Conservation (phyloP, 2,797 vertebrate species). For the Coregonus ussuriensis region DNA sequence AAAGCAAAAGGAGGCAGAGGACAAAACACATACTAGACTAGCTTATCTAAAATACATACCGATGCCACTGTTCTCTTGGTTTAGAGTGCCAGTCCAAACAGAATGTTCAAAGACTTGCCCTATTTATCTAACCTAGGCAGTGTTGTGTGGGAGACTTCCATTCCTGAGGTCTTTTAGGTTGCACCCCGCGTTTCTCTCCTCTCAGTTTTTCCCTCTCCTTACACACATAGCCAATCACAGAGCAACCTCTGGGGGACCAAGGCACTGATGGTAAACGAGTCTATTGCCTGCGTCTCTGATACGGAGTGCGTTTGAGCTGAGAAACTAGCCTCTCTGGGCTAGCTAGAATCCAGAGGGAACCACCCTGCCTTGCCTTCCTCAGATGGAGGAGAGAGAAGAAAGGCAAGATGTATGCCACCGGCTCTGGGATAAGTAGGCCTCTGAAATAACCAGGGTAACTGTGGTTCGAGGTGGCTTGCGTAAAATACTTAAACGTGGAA, state of each 20-base stretch:
- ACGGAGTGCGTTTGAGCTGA: constrained; percentile 50
- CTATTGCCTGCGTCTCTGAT: constrained; percentile 54
- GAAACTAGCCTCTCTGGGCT: constrained; percentile 51
- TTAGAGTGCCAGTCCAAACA: too few species aligned
- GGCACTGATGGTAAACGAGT: constrained; percentile 39
- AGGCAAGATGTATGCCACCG: constrained; percentile 27
- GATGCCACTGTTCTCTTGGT: not conserved
- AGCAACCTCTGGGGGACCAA: constrained; percentile 44
- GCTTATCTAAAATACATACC: constrained; percentile 5
- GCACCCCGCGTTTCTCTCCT: constrained; percentile 12
- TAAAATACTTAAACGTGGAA: not conserved
- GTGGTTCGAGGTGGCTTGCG: not conserved
- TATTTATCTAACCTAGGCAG: constrained; percentile 52
- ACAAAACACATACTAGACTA: constrained; percentile 24
- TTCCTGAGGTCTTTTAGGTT: not conserved
- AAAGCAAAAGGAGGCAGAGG: constrained; percentile 24
- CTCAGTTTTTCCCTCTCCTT: not conserved
- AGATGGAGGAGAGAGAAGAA: constrained; percentile 42
- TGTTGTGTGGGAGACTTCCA: constrained; percentile 1
- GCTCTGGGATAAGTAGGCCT: constrained; percentile 11
- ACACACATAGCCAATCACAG: constrained; percentile 49
- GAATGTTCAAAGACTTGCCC: constrained; percentile 26
- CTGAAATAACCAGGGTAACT: constrained; percentile 1
- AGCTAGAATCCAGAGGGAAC: constrained; percentile 40
- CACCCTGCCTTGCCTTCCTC: constrained; percentile 26